Base-by-base conservation (phyloP, 1,140 invertebrate species). In the Batillaria attramentaria region DNA sequence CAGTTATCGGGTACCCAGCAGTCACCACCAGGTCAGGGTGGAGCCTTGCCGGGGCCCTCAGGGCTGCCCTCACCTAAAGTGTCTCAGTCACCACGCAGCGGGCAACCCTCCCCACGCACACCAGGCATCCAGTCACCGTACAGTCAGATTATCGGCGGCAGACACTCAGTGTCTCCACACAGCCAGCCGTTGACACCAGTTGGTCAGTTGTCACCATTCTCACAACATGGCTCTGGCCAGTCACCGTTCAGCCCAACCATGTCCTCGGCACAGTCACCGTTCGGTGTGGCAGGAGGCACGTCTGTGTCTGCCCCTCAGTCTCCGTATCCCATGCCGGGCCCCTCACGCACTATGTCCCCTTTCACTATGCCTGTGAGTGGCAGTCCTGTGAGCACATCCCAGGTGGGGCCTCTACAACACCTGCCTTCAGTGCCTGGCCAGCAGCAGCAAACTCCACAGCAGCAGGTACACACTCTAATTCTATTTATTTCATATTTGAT, bases 41-140 rank as follows among this genome's bases (percentile, higher is more conserved):
- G 35, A 18, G 70, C 72, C 13, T 43, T 77, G 16, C 77, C 79
- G 24, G 79, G 77, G 0, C 75, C 79, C 1, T 77, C 79, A 0
- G 80, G 84, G 13, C 77, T 82, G 66, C 83, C 81, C 31, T 88
- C 87, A 46, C 85, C 85, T n/a, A 87, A 87, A 72, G 78, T 87
- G 3, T 81, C 84, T 68, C 85, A 84, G 5, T 87, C 87, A 35
- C 88, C 87, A 41, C 78, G 84, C 42, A 87, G 85, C 79, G 85
- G 82, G 18, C 84, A 85, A 74, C 84, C 87, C 60, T 88, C 87
- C 35, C 86, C 89, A 6, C 83, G 86, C 74, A 87, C 89, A 31
- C 88, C 87, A 42, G 79, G 80, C 31, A 86, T 85, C 35, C 85
- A 86, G 76, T 84, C 84, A 46, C 83, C 85, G 0, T 86, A 85